Percentiles rank a stretch among this genome's conserved stretches.
phyloP scores from a whole-genome alignment of 2,888 invertebrate genomes.

The Diachrysia chrysitis region DNA sequence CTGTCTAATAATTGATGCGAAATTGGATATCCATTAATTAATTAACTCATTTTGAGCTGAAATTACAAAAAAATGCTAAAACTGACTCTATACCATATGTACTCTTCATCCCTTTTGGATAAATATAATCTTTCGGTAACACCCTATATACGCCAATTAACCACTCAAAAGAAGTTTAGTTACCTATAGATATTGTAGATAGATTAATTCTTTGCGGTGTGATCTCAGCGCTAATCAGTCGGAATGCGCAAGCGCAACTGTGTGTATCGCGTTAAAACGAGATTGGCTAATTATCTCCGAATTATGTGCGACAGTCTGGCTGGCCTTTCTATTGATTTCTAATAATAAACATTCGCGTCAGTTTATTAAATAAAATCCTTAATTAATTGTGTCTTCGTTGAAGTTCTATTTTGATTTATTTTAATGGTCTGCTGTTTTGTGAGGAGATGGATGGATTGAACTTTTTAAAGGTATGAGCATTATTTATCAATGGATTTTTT shows the following conservation, averaged over 20 bases:
- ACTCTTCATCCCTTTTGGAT: no score
- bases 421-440: not conserved
- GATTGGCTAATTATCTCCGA: slow-evolving; percentile 71
- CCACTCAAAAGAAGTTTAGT: not conserved
- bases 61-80: no score
- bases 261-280: slow-evolving; percentile 65
- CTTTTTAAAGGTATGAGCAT: no score
- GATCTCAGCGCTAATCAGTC: slow-evolving; percentile 61
- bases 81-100: no score
- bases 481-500: no score
- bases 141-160: no score
- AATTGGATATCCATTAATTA: no score
- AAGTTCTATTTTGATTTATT: not conserved
- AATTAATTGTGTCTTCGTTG: slow-evolving; percentile 9
- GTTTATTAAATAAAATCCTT: slow-evolving; percentile 21
- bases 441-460: no score
- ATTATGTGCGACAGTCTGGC: slow-evolving; percentile 60
- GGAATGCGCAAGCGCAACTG: slow-evolving; percentile 56
- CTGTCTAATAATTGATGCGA: no score
- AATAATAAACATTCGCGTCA: slow-evolving; percentile 45
- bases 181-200: no score
- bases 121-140: no score
- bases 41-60: no score
- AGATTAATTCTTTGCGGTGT: slow-evolving; percentile 34
- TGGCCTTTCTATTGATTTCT: slow-evolving; percentile 67